These are phyloP conservation scores for Tachina grossa DNA, from an alignment of 2,888 invertebrate species.

Conservation along the genomic window DNA sequence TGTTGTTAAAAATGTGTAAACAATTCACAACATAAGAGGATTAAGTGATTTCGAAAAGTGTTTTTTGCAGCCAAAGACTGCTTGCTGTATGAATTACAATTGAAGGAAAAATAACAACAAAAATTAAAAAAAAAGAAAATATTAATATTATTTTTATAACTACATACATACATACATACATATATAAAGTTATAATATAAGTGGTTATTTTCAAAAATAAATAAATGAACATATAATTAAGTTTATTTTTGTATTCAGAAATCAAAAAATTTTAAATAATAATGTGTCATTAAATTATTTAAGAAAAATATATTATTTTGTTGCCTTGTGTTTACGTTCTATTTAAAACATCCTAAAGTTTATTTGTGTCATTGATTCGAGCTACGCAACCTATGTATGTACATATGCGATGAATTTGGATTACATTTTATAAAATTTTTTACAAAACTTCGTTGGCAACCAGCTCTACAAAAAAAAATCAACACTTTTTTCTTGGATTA, in stretches of 20 bases:
- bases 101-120: not conserved
- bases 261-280: not conserved
- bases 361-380: constrained; percentile 18
- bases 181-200: constrained; percentile 9
- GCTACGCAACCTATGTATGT: no score
- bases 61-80: constrained; percentile 58
- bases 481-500: constrained; percentile 60
- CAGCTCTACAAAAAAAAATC: constrained; percentile 13
- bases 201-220: not conserved
- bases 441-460: constrained; percentile 36
- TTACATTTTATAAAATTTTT: constrained; percentile 47
- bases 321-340: constrained; percentile 17
- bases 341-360: not conserved
- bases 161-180: not conserved
- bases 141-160: constrained; percentile 1
- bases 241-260: not conserved
- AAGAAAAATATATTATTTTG: not conserved
- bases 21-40: constrained; percentile 20
- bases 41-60: constrained; percentile 39
- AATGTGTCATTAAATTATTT: not conserved
- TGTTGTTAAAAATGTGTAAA: constrained; percentile 10
- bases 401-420: constrained; percentile 32
- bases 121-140: constrained; percentile 15
- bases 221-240: not conserved
- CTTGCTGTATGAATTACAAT: constrained; percentile 8